A percentile compares a stretch with the other conserved stretches of the same genome.
Conservation (phyloP, 2,888 invertebrate species). For the Dioctria linearis region DNA sequence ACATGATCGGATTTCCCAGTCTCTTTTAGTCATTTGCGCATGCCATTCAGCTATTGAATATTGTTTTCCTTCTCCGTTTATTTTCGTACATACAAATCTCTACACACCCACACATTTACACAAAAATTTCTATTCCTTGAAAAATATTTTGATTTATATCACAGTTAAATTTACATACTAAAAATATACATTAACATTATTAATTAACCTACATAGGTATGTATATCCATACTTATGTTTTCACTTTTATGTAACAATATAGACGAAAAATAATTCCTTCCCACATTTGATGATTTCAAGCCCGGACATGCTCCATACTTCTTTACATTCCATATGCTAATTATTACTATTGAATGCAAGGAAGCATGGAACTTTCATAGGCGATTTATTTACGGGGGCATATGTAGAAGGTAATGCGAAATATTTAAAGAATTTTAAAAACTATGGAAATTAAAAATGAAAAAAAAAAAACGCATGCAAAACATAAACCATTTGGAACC, state of each 20-base stretch:
- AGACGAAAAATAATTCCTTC: background rate
- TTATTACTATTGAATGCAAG: slow-evolving; percentile 72
- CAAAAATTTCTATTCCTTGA: too few relatives aligned
- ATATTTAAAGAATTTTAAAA: too few relatives aligned
- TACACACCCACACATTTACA: background rate
- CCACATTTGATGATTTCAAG: slow-evolving; percentile 55
- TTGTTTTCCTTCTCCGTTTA: slow-evolving; percentile 34
- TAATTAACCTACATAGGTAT: too few relatives aligned
- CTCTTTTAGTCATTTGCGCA: slow-evolving; percentile 26
- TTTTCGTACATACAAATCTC: slow-evolving; percentile 27
- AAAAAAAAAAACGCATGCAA: too few relatives aligned
- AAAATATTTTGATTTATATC: background rate
- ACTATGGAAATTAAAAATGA: too few relatives aligned
- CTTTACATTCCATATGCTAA: slow-evolving; percentile 73
- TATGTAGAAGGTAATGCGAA: too few relatives aligned
- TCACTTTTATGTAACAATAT: background rate
- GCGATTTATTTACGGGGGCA: slow-evolving; percentile 47
- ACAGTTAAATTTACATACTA: background rate
- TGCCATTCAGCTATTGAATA: slow-evolving; percentile 17
- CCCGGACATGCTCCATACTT: slow-evolving; percentile 72
- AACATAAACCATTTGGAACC: too few relatives aligned
- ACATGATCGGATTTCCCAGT: slow-evolving; percentile 49
- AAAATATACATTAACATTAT: too few relatives aligned
- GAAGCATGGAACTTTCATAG: slow-evolving; percentile 72
- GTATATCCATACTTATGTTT: too few relatives aligned